These are phyloP conservation scores for Rhadinocentrus ornatus DNA, from an alignment of 2,797 vertebrate genomes.

Conservation along the genomic window DNA sequence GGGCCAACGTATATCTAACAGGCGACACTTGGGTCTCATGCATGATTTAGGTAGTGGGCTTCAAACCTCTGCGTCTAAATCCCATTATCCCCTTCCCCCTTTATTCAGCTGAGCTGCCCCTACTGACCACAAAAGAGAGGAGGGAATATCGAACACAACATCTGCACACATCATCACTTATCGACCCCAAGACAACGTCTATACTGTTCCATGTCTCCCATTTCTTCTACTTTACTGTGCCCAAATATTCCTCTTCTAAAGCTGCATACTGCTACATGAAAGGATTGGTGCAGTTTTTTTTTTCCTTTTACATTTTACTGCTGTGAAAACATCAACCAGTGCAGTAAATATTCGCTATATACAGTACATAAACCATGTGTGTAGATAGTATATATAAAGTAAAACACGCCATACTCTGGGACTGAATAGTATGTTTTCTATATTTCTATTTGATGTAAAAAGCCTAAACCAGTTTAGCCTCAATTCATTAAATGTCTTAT, in stretches of 20 bases:
- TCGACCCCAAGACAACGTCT: slow-evolving; percentile 36
- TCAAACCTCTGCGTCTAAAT: slow-evolving; percentile 27
- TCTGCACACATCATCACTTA: slow-evolving; percentile 76
- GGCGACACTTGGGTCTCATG: slow-evolving; percentile 47
- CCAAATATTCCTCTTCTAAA: slow-evolving; percentile 37
- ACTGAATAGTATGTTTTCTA: slow-evolving; percentile 48
- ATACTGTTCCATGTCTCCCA: slow-evolving; percentile 16
- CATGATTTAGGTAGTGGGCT: slow-evolving; percentile 62
- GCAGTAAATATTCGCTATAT: slow-evolving; percentile 40
- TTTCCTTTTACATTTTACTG: slow-evolving; percentile 38
- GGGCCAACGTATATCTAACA: slow-evolving; percentile 38
- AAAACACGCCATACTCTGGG: slow-evolving; percentile 43
- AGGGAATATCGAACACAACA: slow-evolving; percentile 47
- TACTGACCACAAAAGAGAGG: slow-evolving; percentile 14
- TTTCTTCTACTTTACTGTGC: slow-evolving; percentile 23
- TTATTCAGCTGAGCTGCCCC: slow-evolving; percentile 33
- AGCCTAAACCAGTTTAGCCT: slow-evolving; percentile 41
- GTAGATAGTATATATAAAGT: slow-evolving; percentile 49
- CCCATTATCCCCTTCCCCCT: slow-evolving; percentile 19
- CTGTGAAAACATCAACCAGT: slow-evolving; percentile 54
- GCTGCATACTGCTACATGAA: slow-evolving; percentile 45
- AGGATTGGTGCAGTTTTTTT: slow-evolving; percentile 25
- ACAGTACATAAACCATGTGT: slow-evolving; percentile 16
- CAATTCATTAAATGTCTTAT: slow-evolving; percentile 70
- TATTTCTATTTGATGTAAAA: slow-evolving; percentile 60